Percentiles rank a stretch among this genome's conserved stretches.
Evolutionary conservation across 2,797 vertebrate species (phyloP).

Genomic region (Euthynnus affinis): DNA sequence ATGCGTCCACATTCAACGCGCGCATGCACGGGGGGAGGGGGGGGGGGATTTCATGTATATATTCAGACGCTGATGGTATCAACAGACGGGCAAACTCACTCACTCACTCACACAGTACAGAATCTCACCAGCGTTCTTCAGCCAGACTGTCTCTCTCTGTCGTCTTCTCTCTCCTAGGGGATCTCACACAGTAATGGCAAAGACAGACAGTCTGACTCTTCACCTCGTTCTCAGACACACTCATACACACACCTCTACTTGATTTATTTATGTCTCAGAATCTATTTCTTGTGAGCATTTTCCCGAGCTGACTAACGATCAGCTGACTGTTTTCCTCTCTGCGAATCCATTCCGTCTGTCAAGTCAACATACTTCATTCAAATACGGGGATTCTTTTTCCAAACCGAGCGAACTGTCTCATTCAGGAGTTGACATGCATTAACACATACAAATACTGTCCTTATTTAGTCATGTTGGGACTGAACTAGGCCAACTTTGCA

Average conservation of each 20-base stretch:
- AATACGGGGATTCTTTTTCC: conserved; percentile 32
- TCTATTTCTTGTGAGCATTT: conserved; percentile 71
- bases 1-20: conserved; percentile 24
- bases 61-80: conserved; percentile 6
- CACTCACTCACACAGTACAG: too few relatives aligned
- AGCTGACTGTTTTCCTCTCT: conserved; percentile 72
- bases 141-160: not conserved
- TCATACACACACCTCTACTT: conserved; percentile 48
- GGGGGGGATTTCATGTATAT: not conserved
- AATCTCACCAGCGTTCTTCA: not conserved
- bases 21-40: too few relatives aligned
- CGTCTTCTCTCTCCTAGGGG: not conserved
- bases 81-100: not conserved
- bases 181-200: not conserved
- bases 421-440: not conserved
- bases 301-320: conserved; percentile 77
- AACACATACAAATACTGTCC: conserved; percentile 4
- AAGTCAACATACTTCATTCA: conserved; percentile 8
- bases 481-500: not conserved
- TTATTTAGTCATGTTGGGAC: not conserved
- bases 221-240: conserved; percentile 47
- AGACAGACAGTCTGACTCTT: conserved; percentile 49
- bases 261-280: conserved; percentile 68
- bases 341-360: conserved; percentile 42
- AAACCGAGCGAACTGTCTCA: not conserved